Percentiles rank a stretch among this genome's conserved stretches.
These are phyloP conservation scores for Micrastur ruficollis DNA, from an alignment of 2,797 vertebrate genomes.

Conservation along the genomic window DNA sequence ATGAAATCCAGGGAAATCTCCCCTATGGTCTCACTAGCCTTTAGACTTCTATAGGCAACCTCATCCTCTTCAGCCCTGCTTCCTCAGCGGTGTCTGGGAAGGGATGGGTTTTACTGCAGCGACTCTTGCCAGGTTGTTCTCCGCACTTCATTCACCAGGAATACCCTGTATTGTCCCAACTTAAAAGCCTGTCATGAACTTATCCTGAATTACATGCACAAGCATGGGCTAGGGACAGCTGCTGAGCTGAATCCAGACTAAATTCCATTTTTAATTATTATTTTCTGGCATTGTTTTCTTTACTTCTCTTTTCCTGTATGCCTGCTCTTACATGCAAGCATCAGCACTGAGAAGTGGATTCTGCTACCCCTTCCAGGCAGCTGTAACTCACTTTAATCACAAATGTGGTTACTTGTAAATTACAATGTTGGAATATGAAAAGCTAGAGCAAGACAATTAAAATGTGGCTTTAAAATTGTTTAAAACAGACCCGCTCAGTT, in stretches of 20 bases:
- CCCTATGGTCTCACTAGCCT: background rate
- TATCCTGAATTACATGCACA: background rate
- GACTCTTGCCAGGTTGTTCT: background rate
- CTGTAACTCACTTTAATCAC: background rate
- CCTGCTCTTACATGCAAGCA: background rate
- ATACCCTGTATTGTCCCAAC: background rate
- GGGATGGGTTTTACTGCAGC: background rate
- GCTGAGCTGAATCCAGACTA: background rate
- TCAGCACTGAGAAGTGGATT: background rate
- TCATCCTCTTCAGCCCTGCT: background rate
- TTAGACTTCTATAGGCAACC: background rate
- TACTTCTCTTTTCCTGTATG: background rate
- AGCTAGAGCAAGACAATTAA: background rate
- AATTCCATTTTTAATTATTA: background rate
- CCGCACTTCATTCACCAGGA: background rate
- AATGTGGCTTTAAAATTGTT: background rate
- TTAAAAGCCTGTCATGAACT: background rate
- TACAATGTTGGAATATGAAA: background rate
- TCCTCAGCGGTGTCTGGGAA: background rate
- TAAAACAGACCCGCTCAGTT: background rate
- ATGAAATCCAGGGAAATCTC: background rate
- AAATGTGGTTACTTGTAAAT: background rate
- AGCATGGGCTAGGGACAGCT: background rate
- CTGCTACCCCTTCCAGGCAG: background rate
- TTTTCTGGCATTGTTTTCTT: background rate